A percentile compares a stretch with the other conserved stretches of the same genome.
phyloP scores from a whole-genome alignment of 1,140 invertebrate genomes.

The Homarus americanus region DNA sequence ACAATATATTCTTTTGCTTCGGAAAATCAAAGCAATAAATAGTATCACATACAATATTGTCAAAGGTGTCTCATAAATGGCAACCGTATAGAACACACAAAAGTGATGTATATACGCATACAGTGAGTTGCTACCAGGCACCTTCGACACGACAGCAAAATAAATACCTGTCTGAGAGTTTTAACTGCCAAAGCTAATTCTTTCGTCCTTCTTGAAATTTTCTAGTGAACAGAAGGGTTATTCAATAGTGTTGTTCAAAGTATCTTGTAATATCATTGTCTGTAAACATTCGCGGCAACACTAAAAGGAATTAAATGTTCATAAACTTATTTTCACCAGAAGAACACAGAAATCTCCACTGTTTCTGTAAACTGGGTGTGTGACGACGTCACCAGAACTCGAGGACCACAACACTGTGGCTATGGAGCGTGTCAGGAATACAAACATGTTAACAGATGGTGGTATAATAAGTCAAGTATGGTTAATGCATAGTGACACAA shows the following conservation, averaged over 20 bases:
- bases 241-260: too few relatives aligned
- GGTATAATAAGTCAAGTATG: too few relatives aligned
- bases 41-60: slow-evolving; percentile 64
- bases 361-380: neutral
- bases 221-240: too few relatives aligned
- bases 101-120: neutral
- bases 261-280: too few relatives aligned
- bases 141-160: slow-evolving; percentile 11
- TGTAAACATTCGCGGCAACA: slow-evolving; percentile 11
- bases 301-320: slow-evolving; percentile 24
- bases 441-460: too few relatives aligned
- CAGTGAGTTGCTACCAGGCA: slow-evolving; percentile 31
- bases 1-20: neutral
- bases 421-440: slow-evolving; percentile 66
- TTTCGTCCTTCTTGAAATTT: too few relatives aligned
- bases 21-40: slow-evolving; percentile 2
- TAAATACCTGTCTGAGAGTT: slow-evolving; percentile 9
- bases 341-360: slow-evolving; percentile 29
- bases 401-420: slow-evolving; percentile 72
- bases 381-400: slow-evolving; percentile 69
- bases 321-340: slow-evolving; percentile 17
- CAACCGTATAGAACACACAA: neutral
- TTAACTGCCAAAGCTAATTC: neutral
- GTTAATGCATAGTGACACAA: too few relatives aligned
- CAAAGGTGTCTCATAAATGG: slow-evolving; percentile 28